Evolutionary conservation across 2,113 vertebrate species (phyloP).

Genomic region (Menura novaehollandiae): DNA sequence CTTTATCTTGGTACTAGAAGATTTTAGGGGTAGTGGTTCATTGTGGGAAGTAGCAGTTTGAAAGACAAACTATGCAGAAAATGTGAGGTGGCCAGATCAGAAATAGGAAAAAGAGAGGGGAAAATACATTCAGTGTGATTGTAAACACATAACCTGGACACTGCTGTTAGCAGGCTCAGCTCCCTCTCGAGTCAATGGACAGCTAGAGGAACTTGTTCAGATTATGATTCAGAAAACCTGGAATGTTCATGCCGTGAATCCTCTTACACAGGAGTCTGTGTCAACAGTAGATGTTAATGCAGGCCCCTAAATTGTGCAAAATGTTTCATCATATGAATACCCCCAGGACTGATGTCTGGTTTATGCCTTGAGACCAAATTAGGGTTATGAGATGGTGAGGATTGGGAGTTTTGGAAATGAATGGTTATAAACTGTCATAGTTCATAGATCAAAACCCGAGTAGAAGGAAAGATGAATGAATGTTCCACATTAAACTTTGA

Average conservation of each 20-base stretch:
- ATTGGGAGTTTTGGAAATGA: neutral
- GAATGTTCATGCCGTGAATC: accelerated
- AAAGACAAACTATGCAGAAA: neutral
- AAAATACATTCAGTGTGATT: accelerated
- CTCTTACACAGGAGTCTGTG: neutral
- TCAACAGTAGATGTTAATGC: neutral
- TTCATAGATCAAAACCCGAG: neutral
- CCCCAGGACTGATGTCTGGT: neutral
- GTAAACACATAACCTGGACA: neutral
- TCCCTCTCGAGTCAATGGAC: neutral
- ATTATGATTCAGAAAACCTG: neutral
- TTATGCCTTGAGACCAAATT: neutral
- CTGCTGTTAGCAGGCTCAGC: neutral
- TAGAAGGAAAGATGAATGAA: neutral
- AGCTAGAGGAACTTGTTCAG: neutral
- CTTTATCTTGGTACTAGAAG: neutral
- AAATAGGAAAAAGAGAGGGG: neutral
- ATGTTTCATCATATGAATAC: neutral
- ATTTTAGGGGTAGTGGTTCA: neutral
- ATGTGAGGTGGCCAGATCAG: neutral
- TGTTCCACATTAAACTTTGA: neutral
- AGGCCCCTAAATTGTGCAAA: neutral
- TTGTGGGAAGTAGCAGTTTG: neutral
- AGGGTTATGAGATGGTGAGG: neutral
- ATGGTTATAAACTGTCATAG: neutral